These are phyloP conservation scores for Tipula lateralis DNA, from an alignment of 2,888 invertebrate species.

Conservation along the genomic window DNA sequence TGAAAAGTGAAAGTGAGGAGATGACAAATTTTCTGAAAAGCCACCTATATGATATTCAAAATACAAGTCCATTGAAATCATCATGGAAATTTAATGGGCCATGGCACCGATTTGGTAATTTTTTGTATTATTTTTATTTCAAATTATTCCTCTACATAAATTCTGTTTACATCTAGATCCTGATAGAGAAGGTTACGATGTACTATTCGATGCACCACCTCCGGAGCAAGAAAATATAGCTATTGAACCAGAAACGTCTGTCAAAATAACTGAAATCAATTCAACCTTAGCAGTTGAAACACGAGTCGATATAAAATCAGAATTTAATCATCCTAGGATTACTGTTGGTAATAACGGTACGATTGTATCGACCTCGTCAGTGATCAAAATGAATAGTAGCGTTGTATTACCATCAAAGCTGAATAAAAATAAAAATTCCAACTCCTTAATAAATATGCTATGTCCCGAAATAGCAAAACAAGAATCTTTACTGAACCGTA, in stretches of 20 bases:
- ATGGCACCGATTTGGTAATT: conserved; percentile 47
- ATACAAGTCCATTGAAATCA: conserved; percentile 41
- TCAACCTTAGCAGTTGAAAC: background rate
- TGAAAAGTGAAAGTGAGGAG: conserved; percentile 46
- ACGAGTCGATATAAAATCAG: background rate
- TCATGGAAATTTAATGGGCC: conserved; percentile 50
- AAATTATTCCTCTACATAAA: background rate
- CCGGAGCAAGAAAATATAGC: background rate
- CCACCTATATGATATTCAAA: conserved; percentile 47
- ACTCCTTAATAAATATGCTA: background rate
- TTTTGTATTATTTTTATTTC: no score
- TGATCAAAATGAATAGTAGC: background rate
- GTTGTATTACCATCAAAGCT: background rate
- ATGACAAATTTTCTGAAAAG: conserved; percentile 45
- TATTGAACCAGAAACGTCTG: background rate
- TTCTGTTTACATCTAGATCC: background rate
- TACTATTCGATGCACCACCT: background rate
- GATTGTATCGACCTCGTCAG: background rate
- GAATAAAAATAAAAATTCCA: background rate
- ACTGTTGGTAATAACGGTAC: background rate
- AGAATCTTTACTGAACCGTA: background rate
- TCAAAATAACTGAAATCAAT: background rate
- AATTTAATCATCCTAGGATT: background rate
- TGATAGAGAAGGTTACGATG: background rate
- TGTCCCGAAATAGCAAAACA: background rate